These are phyloP conservation scores for Esperia sulphurella DNA, from an alignment of 2,888 invertebrate species.

Conservation along the genomic window DNA sequence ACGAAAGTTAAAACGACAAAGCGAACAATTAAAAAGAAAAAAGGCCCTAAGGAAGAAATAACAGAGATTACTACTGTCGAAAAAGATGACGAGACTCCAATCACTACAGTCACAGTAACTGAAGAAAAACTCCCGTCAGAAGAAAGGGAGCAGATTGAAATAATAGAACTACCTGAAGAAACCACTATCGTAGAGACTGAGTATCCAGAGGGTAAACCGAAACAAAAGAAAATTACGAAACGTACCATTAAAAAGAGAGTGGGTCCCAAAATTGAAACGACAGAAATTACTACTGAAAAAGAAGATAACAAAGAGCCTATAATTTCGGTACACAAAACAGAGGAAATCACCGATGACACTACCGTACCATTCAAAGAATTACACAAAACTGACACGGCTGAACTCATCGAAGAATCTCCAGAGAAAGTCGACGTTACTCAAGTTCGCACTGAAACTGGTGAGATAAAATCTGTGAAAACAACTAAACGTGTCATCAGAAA, in stretches of 20 bases:
- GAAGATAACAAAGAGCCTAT: slow-evolving; percentile 63
- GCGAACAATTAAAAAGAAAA: slow-evolving; percentile 23
- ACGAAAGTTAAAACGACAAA: slow-evolving; percentile 18
- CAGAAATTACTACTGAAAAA: slow-evolving; percentile 51
- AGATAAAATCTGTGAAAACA: slow-evolving; percentile 30
- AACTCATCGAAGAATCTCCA: slow-evolving; percentile 13
- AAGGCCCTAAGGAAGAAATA: slow-evolving; percentile 12
- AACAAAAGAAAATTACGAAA: slow-evolving; percentile 18
- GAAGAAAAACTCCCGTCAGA: slow-evolving; percentile 46
- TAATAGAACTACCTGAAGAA: slow-evolving; percentile 23
- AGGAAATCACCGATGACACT: slow-evolving; percentile 28
- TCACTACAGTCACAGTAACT: slow-evolving; percentile 18
- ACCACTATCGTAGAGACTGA: slow-evolving; percentile 14
- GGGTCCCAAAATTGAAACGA: slow-evolving; percentile 33
- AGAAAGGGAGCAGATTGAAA: slow-evolving; percentile 29
- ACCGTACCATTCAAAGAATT: slow-evolving; percentile 25
- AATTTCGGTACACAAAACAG: slow-evolving; percentile 47
- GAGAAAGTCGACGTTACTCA: slow-evolving; percentile 16
- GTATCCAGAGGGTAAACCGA: slow-evolving; percentile 17
- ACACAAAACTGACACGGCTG: background rate
- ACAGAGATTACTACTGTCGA: slow-evolving; percentile 21
- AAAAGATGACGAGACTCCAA: slow-evolving; percentile 20
- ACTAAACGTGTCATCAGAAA: slow-evolving; percentile 31
- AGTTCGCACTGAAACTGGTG: slow-evolving; percentile 14
- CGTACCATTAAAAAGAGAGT: slow-evolving; percentile 49